Percentiles rank a stretch among this genome's conserved stretches.
Conservation (phyloP, 2,113 vertebrate species). For the Sus scrofa region DNA sequence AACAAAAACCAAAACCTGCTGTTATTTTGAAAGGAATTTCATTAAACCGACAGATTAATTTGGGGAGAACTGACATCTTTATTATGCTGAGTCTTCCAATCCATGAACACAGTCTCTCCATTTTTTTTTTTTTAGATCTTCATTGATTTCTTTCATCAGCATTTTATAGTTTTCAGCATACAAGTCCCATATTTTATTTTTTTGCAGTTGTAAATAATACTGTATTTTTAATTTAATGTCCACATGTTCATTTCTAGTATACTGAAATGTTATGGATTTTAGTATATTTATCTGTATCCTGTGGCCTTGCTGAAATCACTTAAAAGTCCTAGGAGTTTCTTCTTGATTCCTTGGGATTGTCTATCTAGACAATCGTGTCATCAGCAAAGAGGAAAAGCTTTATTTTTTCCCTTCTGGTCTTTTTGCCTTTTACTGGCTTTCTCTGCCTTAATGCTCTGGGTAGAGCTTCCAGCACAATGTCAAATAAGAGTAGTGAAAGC, state of each 20-base stretch:
- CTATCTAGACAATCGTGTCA: not conserved
- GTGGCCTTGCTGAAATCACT: not conserved
- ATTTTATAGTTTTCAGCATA: constrained; percentile 36
- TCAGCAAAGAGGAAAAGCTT: not conserved
- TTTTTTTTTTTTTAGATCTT: not conserved
- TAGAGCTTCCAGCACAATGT: not conserved
- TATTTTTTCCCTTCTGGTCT: not conserved
- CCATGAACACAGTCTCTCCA: not conserved
- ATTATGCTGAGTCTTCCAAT: too few species aligned
- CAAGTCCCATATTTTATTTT: not conserved
- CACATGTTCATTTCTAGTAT: not conserved
- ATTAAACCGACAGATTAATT: too few species aligned
- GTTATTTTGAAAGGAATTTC: too few species aligned
- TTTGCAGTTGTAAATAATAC: not conserved
- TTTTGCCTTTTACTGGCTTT: constrained; percentile 18
- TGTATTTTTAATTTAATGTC: constrained; percentile 14
- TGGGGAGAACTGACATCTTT: too few species aligned
- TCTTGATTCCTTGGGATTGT: not conserved
- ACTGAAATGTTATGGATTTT: not conserved
- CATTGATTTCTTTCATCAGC: not conserved
- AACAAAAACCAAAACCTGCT: too few species aligned
- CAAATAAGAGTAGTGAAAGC: not conserved
- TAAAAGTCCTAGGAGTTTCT: not conserved
- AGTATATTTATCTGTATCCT: not conserved
- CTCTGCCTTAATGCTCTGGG: not conserved